Evolutionary conservation across 2,888 invertebrate species (phyloP), one percentile per base, ranked within the genome.

Genomic region (Mesorhabditis spiculigera): DNA sequence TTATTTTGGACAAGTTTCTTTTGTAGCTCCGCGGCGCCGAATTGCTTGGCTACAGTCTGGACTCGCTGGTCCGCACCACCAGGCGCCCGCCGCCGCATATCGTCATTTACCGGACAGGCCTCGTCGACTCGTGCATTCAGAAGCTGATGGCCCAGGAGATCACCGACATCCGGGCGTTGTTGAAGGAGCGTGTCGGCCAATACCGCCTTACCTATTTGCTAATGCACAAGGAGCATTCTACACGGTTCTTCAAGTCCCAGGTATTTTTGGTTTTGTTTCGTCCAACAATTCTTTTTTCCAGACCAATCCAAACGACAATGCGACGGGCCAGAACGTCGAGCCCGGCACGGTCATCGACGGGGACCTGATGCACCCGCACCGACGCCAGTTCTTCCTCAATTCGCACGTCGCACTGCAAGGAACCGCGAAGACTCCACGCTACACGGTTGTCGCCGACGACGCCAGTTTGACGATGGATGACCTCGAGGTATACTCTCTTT

Each of bases 381-480:
- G 65, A 75, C 76, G 76, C 50, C 80, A 84, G 70, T 83, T 83
- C 73, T 84, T 72, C 74, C 71, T 84, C 63, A 82, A 80, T 67
- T 74, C 78, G 4, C 84, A 85, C 72, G 71, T 71, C 43, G 82
- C 85, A n/a, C 74, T 83, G 5, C 83, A 84, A 75, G 85, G 85
- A 16, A 78, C 80, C 4, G 83, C 83, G 5, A 76, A 74, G 45
- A 79, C 80, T 6, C 83, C 85, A 8, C 71, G 78, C 1, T 85
- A 85, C 73, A 81, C 82, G 0, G 76, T 85, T 3, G 65, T 85
- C 43, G 63, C 68, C 41, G 79, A 84, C 62, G 83, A 85, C 43
- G 66, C 63, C 28, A 69, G 72, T 8, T 68, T 77, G 16, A 28
- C 71, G 5, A 72, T 81, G 77, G 76, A 81, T 61, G 72, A 76